These are phyloP conservation scores for Taeniopygia guttata DNA, from an alignment of 2,797 vertebrate genomes.

Conservation along the genomic window DNA sequence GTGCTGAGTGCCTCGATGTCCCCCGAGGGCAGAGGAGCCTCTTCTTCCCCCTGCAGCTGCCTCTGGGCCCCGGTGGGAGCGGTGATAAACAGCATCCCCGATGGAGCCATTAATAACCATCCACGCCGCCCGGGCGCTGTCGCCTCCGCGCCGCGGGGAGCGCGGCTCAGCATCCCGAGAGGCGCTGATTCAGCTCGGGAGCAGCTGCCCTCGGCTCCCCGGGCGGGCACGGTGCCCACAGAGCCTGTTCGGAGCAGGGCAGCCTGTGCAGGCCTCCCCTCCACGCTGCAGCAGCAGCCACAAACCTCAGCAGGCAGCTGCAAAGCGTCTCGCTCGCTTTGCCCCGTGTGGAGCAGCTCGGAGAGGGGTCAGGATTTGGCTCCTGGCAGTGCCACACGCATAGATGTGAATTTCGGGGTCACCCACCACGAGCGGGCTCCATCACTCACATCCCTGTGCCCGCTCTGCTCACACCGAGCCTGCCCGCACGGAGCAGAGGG, in stretches of 20 bases:
- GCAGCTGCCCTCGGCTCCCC: not conserved
- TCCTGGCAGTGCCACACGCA: not conserved
- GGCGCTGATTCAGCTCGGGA: slow-evolving; percentile 58
- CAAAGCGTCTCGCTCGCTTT: rapidly evolving
- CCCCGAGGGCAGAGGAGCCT: not conserved
- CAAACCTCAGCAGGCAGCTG: not conserved
- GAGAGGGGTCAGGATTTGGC: not conserved
- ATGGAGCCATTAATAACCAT: slow-evolving; percentile 50
- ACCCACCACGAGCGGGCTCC: rapidly evolving
- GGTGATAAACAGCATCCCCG: slow-evolving; percentile 68
- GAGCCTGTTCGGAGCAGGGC: not conserved
- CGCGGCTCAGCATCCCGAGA: slow-evolving; percentile 13
- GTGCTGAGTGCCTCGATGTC: not conserved
- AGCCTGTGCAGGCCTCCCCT: not conserved
- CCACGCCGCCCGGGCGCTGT: slow-evolving; percentile 27
- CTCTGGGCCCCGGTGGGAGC: slow-evolving; percentile 15
- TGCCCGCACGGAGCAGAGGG: rapidly evolving
- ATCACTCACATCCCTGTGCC: rapidly evolving
- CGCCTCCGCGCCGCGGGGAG: slow-evolving; percentile 38
- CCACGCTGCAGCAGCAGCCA: not conserved
- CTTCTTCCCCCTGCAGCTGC: not conserved
- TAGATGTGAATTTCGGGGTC: rapidly evolving
- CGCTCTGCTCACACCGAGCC: rapidly evolving
- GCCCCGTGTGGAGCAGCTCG: rapidly evolving
- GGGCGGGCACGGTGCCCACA: not conserved